These are phyloP conservation scores for Eueremaeus valkanovi DNA, from an alignment of 2,888 invertebrate genomes.

Conservation along the genomic window DNA sequence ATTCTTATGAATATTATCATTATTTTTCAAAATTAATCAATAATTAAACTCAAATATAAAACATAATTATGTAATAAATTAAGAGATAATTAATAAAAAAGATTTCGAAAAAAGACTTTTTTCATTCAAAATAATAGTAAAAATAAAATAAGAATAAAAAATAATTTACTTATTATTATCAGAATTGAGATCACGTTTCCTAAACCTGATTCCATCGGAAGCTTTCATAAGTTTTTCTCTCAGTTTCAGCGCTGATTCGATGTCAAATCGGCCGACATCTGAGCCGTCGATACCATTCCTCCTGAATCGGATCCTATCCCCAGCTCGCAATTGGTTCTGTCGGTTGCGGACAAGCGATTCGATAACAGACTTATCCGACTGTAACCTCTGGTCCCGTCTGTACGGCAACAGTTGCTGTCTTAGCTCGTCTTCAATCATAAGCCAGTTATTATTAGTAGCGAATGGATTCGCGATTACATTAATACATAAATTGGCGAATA, in stretches of 20 bases:
- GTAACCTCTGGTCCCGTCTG: constrained; percentile 14
- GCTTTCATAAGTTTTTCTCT: constrained; percentile 26
- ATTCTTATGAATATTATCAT: no score
- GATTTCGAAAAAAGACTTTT: no score
- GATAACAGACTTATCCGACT: constrained; percentile 12
- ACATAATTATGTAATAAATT: no score
- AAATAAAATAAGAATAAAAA: background rate
- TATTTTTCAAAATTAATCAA: no score
- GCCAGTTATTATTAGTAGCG: constrained; percentile 14
- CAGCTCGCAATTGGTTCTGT: constrained; percentile 12
- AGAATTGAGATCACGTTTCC: background rate
- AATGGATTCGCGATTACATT: constrained; percentile 30
- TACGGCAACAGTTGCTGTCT: background rate
- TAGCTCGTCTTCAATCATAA: constrained; percentile 1
- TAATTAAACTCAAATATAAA: no score
- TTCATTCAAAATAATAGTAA: background rate
- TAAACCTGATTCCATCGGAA: constrained; percentile 28
- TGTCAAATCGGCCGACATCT: background rate
- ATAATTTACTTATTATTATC: background rate
- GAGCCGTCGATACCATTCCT: background rate
- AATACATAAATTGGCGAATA: constrained; percentile 5
- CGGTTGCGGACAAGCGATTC: constrained; percentile 4
- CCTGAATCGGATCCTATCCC: constrained; percentile 8
- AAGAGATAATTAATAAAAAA: no score
- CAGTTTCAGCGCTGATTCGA: constrained; percentile 17